phyloP scores from a whole-genome alignment of 2,797 vertebrate genomes.

The Crenuchus spilurus region DNA sequence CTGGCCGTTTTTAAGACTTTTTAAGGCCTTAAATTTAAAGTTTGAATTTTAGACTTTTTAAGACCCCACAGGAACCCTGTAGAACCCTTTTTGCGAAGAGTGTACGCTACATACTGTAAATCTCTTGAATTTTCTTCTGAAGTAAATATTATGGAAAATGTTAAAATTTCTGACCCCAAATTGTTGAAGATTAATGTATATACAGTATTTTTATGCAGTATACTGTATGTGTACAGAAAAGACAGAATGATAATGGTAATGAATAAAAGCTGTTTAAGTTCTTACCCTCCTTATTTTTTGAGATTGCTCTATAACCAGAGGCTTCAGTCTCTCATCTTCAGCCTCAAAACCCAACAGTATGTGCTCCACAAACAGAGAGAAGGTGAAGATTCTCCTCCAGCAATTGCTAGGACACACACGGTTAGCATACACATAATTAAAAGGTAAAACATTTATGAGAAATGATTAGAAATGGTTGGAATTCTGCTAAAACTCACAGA shows the following conservation, averaged over 20 bases:
- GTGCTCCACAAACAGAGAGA: conserved; percentile 90
- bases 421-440: background rate
- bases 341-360: conserved; percentile 76
- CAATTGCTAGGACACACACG: conserved; percentile 68
- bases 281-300: conserved; percentile 77
- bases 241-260: background rate
- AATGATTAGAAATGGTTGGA: background rate
- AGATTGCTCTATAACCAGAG: conserved; percentile 71
- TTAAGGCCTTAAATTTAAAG: no score
- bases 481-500: conserved; percentile 64
- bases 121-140: no score
- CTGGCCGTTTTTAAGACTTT: no score
- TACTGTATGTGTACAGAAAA: background rate
- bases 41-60: no score
- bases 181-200: no score
- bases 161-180: no score
- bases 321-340: conserved; percentile 68
- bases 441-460: background rate
- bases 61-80: no score
- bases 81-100: no score
- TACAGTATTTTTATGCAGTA: no score
- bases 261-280: no score
- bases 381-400: conserved; percentile 85
- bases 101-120: no score
- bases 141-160: no score